Base-by-base conservation (phyloP, 2,888 invertebrate species). In the Eilema caniola region DNA sequence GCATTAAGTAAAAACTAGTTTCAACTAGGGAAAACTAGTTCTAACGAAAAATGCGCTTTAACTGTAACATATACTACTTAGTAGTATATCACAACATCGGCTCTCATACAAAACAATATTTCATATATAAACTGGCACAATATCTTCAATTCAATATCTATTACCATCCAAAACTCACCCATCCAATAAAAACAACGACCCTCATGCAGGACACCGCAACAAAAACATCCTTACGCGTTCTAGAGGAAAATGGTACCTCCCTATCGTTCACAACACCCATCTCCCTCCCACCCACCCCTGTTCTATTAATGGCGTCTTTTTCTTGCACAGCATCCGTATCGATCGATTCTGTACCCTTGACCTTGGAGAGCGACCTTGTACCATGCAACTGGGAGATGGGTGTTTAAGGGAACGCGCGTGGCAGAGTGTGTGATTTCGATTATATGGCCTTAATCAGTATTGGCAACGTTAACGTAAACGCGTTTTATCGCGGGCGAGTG, bases 311-410 rank as follows among this genome's bases (percentile, higher is more conserved):
- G 16, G 25, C 73, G 25, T 92, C 91, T 86, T 85, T 74, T 62
- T 90, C 85, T 66, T 10, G 31, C 79, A 74, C 95, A 95, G 95
- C 94, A 91, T 94, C 95, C 90, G 85, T 93, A 95, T 95, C 92
- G 95, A 95, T 93, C 91, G 74, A 76, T 53, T 33, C 63, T n/a
- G 31, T 70, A 85, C 81, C 94, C 95, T 92, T 95, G 94, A 93
- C 93, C 93, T 90, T 89, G 82, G 71, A 77, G 83, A 41, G 79
- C 84, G 91, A 90, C 92, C 91, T 92, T 91, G 90, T 78, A 76
- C 80, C 31, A 79, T 78, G 83, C 78, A 80, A 60, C 65, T 75
- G 69, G 65, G 64, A 63, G 69, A 70, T 67, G 65, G 47, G 20
- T 56, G 56, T 37, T 61, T 41, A 60, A 71, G 63, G 33, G n/a